A percentile compares a stretch with the other conserved stretches of the same genome.
phyloP scores from a whole-genome alignment of 2,888 invertebrate species.

The Melanargia galathea region DNA sequence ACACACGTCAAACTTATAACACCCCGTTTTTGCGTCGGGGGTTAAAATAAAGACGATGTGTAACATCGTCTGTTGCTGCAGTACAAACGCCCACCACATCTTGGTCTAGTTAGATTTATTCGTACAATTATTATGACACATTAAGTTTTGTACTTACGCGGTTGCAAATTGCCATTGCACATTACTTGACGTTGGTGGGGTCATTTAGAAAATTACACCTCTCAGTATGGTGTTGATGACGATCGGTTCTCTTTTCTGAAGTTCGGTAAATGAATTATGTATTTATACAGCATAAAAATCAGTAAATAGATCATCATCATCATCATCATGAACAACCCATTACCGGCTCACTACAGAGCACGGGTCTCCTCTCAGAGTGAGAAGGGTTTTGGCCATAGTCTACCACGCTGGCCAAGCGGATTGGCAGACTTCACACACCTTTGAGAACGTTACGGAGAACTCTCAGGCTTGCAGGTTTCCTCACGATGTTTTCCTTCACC shows the following conservation, averaged over 20 bases:
- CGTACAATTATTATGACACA: background rate
- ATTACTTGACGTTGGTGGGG: constrained; percentile 4
- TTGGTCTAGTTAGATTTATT: background rate
- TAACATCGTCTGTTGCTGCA: background rate
- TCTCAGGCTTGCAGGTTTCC: too few relatives aligned
- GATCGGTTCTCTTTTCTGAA: background rate
- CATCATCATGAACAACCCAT: too few relatives aligned
- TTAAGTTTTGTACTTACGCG: constrained; percentile 4
- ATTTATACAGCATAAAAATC: background rate
- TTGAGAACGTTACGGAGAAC: too few relatives aligned
- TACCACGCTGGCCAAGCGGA: too few relatives aligned
- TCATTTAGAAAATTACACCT: constrained; percentile 6
- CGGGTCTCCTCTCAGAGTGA: too few relatives aligned
- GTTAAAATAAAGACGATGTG: background rate
- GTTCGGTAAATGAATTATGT: background rate
- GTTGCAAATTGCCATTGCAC: background rate
- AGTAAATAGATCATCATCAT: too few relatives aligned
- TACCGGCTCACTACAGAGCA: too few relatives aligned
- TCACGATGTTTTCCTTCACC: too few relatives aligned
- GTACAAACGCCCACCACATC: background rate
- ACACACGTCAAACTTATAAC: too few relatives aligned
- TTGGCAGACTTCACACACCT: too few relatives aligned
- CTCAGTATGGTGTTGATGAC: constrained; percentile 2
- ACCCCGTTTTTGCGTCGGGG: too few relatives aligned
- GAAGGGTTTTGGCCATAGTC: too few relatives aligned